Evolutionary conservation across 2,113 vertebrate genomes (phyloP), one percentile per base, ranked within the genome.

Genomic region (Oreamnos americanus): DNA sequence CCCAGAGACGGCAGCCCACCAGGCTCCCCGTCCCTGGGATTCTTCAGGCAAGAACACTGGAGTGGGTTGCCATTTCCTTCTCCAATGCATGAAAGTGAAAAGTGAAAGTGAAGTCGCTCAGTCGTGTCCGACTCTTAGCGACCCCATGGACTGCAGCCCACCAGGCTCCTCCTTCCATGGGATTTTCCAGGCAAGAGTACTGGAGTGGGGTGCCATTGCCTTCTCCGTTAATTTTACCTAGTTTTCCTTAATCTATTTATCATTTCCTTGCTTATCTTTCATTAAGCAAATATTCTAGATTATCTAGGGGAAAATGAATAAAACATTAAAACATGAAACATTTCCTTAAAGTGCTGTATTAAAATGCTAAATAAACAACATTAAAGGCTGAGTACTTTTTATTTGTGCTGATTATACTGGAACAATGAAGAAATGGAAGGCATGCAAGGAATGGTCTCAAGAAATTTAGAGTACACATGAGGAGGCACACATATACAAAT

Each of bases 191-290:
- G 58, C 58, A 28, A 60, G 58, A 60, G 26, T 28, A 28, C 26
- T 13, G 58, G 58, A 60, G 58, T 60, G 58, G 58, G 26, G 26
- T 60, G 58, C 58, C 26, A 14, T 60, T 60, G 11, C 58, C 58
- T 60, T 60, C 58, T 60, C 58, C 5, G 0, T 87, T 87, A 93
- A 86, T 60, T 84, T 2, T 62, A 15, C 13, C 8, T 74, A 43
- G 36, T 71, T 94, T 95, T 96, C 43, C 49, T 87, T 39, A 39
- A 74, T 71, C 87, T 81, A 55, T 90, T 67, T 84, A 55, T 90
- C n/a, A 49, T 83, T 79, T 86, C 30, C 53, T 84, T 79, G 36
- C 43, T 6, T 71, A 53, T 55, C 3, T 55, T 62, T 94, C 55
- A 55, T 33, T 55, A 91, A 64, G 74, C 15, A 58, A 23, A 76